Conservation (phyloP, 2,113 vertebrate species). For the Bos indicus region DNA sequence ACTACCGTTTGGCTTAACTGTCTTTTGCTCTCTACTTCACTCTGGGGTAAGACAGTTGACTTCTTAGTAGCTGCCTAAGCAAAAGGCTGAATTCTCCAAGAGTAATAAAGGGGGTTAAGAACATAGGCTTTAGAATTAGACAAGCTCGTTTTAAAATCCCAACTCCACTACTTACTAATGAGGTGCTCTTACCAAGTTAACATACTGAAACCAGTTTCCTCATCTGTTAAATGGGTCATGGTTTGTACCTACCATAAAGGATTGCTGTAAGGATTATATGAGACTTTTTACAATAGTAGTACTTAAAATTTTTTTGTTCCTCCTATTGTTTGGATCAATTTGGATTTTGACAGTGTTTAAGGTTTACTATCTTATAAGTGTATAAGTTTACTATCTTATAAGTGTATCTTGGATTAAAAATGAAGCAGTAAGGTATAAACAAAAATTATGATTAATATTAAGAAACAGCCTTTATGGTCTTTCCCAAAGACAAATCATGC, state of each 20-base stretch:
- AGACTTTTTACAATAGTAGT: not conserved
- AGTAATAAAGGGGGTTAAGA: constrained; percentile 9
- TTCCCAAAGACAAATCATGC: not conserved
- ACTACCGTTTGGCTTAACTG: not conserved
- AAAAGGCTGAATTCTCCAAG: not conserved
- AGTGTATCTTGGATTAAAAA: not conserved
- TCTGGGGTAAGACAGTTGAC: not conserved
- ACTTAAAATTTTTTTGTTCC: not conserved
- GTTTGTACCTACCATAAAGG: not conserved
- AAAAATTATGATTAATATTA: constrained; percentile 37
- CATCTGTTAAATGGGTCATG: not conserved
- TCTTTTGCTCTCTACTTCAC: not conserved
- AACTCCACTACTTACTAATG: not conserved
- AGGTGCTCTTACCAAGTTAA: not conserved
- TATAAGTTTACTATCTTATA: too few species aligned
- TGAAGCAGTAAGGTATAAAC: not conserved
- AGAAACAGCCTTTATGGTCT: not conserved
- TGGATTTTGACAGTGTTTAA: not conserved
- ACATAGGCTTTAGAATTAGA: not conserved
- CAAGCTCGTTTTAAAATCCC: not conserved
- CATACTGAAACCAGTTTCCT: not conserved
- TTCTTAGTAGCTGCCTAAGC: not conserved
- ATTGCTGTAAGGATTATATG: not conserved
- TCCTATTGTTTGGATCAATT: not conserved
- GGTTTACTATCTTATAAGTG: not conserved